Base-by-base conservation (phyloP, 2,113 vertebrate species). In the Hemiscyllium ocellatum region DNA sequence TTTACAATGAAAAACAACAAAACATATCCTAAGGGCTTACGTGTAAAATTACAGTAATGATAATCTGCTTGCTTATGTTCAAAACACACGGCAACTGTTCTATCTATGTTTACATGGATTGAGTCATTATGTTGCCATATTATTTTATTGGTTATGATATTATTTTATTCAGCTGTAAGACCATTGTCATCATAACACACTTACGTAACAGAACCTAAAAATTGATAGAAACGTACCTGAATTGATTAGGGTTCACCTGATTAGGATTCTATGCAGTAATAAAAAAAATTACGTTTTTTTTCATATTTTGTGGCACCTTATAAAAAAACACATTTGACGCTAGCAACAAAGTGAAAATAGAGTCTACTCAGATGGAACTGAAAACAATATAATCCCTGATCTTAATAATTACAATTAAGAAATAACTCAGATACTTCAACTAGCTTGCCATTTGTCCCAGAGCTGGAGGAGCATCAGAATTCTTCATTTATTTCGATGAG, bases 331-430 rank as follows among this genome's bases (percentile, higher is more conserved):
- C 42, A 47, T 95, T 76, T 95, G 94, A 76, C 50, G 94, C 24
- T 95, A 68, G 50, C 68, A 95, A 52, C 52, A 42, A 95, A 95
- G 50, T 52, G 47, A 95, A 72, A 72, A 52, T 72, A 95, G 94
- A 76, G 72, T 72, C 42, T 69, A 52, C 37, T 52, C 47, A 52
- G 94, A 69, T 94, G 33, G 24, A 68, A 19, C 90, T 26, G 61
- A 70, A 50, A 24, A 72, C 10, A 70, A 47, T 50, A 42, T 13
- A 42, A 50, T 70, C 29, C 68, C 26, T 72, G 42, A 50, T 13
- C 26, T 95, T 95, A 33, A 95, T 95, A 47, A 95, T 68, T 70
- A 50, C 94, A 95, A 52, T 95, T 95, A 76, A 95, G 68, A 50
- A 50, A 95, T 95, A 20, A 52, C 47, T 17, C 47, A 26, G 26